Evolutionary conservation across 2,113 vertebrate genomes (phyloP).

Genomic region (Nothocercus nigrocapillus): DNA sequence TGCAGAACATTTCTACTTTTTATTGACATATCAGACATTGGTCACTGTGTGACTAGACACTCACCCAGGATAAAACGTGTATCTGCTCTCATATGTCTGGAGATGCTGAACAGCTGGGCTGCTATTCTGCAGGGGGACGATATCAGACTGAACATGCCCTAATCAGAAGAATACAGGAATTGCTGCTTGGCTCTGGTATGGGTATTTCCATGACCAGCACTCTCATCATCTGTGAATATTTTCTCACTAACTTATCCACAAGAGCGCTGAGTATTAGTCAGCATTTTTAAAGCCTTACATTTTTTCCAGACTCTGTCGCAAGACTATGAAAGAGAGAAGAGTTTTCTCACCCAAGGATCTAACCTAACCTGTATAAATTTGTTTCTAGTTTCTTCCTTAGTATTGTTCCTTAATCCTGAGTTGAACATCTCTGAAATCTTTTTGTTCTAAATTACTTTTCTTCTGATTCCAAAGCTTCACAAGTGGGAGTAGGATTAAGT

Average conservation of each 20-base stretch:
- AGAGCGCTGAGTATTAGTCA: neutral
- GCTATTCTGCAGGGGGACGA: neutral
- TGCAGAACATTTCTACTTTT: neutral
- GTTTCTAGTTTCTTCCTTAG: neutral
- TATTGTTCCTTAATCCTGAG: neutral
- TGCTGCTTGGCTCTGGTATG: neutral
- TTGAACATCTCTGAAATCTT: neutral
- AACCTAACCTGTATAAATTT: neutral
- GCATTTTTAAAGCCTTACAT: neutral
- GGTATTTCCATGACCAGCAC: neutral
- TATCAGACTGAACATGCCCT: neutral
- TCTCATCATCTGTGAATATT: neutral
- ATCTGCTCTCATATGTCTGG: neutral
- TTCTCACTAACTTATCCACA: neutral
- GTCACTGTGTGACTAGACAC: neutral
- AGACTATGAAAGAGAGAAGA: neutral
- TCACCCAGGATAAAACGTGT: neutral
- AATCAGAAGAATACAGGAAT: neutral
- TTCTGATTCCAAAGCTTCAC: neutral
- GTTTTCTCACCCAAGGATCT: neutral
- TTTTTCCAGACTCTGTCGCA: neutral
- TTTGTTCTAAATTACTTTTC: neutral
- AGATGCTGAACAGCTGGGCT: neutral
- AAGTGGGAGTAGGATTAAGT: neutral
- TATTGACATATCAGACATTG: neutral